These are phyloP conservation scores for Alethe diademata DNA, from an alignment of 2,113 vertebrate species.

Conservation along the genomic window DNA sequence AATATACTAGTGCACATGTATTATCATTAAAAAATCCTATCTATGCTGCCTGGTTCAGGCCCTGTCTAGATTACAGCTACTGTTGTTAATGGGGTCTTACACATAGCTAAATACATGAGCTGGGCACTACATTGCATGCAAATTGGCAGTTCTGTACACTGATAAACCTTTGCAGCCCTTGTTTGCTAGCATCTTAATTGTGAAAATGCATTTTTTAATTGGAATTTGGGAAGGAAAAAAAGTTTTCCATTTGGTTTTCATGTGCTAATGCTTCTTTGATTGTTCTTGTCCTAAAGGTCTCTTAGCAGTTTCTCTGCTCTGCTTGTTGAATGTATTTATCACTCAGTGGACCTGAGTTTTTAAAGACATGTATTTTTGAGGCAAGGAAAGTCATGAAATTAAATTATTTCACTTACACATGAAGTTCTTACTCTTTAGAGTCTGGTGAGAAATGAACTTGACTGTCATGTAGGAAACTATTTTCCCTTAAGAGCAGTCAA, in stretches of 20 bases:
- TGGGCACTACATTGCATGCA: not conserved
- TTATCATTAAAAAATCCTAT: not conserved
- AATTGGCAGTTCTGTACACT: not conserved
- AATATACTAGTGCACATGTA: not conserved
- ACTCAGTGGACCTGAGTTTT: not conserved
- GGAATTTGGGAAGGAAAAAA: not conserved
- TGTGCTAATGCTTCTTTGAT: not conserved
- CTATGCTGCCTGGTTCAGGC: not conserved
- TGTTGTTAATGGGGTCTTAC: not conserved
- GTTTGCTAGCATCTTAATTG: not conserved
- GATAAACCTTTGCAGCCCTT: not conserved
- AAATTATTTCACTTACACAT: not conserved
- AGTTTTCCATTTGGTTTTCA: rapidly evolving
- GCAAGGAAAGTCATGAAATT: not conserved
- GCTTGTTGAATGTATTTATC: not conserved
- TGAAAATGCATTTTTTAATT: not conserved
- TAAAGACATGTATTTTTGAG: not conserved
- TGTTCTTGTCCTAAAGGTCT: not conserved
- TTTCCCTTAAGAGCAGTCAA: not conserved
- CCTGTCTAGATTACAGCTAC: not conserved
- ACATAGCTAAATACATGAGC: rapidly evolving
- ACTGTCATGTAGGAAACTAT: not conserved
- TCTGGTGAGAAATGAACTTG: not conserved
- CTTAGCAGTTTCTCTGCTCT: not conserved
- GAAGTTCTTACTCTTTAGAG: not conserved